Base-by-base conservation (phyloP, 2,797 vertebrate genomes). In the Gouania willdenowi region DNA sequence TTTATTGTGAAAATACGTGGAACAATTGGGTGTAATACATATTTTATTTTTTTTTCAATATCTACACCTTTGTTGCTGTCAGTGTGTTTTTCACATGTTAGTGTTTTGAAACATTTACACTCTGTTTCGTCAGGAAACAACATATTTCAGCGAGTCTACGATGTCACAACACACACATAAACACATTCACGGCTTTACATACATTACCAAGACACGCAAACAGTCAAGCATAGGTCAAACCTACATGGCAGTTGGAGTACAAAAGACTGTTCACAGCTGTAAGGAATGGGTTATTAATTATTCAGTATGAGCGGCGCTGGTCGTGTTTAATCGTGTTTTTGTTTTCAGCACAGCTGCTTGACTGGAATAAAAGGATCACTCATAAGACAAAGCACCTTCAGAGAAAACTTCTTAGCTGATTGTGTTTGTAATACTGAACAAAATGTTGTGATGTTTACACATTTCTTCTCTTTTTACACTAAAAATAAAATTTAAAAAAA, bases 321-420 rank as follows among this genome's bases (percentile, higher is more conserved):
- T 54, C 51, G 34, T 48, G 59, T 56, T 42, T 23, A 21, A 35
- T 43, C 22, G 3, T 50, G 57, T 51, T 57, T 68, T 53, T 71
- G 43, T 64, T 70, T 68, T 44, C 27, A 37, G 28, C 26, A 11
- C 23, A 29, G 24, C 24, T 27, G 46, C 31, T 26, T 26, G 31
- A 46, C 26, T 42, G 17, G 8, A 45, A 16, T 27, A 23, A 19
- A 39, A 24, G 55, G 55, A 22, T 26, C 43, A 43, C 64, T 52
- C 7, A 15, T 15, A 53, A 38, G 45, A 55, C 46, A 34, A 58
- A 29, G 14, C 3, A 23, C 46, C 43, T 45, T 16, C 6, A 22
- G 54, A 38, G 40, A 46, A 19, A 2, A 38, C 36, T 37, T 12
- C 3, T 11, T 43, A 26, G 35, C 14, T 36, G 5, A 39, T 8